Evolutionary conservation across 2,888 invertebrate species (phyloP).

Genomic region (Lasioglossum marginatum): DNA sequence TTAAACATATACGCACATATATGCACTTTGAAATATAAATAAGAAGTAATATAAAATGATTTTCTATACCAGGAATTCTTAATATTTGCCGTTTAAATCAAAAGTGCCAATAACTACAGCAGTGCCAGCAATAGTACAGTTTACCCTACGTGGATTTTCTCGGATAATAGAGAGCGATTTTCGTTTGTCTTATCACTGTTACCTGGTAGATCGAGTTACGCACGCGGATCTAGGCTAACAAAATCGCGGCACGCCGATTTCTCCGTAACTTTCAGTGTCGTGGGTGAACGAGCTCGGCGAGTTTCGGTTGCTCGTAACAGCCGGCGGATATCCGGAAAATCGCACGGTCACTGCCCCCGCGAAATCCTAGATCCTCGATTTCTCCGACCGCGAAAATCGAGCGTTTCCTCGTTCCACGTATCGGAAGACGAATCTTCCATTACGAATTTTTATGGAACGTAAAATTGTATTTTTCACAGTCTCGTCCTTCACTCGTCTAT

Average conservation of each 20-base stretch:
- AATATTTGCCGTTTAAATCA: no score
- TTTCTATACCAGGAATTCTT: no score
- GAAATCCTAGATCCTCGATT: constrained; percentile 53
- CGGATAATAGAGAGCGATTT: neutral
- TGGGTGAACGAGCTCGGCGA: constrained; percentile 52
- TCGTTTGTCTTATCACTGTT: neutral
- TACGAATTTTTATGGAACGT: no score
- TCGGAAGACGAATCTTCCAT: neutral
- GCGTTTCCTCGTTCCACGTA: neutral
- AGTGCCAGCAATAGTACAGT: no score
- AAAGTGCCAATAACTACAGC: no score
- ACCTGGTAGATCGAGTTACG: neutral
- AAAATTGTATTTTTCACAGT: no score
- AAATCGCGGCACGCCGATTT: constrained; percentile 36
- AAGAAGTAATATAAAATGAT: no score
- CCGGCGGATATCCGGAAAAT: constrained; percentile 46
- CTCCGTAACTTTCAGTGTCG: constrained; percentile 58
- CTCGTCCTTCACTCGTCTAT: no score
- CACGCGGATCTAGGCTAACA: neutral
- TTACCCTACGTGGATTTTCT: no score
- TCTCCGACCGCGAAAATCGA: constrained; percentile 45
- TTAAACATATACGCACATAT: no score
- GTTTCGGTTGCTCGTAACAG: constrained; percentile 23
- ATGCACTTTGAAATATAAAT: no score
- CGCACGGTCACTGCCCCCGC: constrained; percentile 19